Base-by-base conservation (phyloP, 2,888 invertebrate species). In the Alentia gelatinosa region DNA sequence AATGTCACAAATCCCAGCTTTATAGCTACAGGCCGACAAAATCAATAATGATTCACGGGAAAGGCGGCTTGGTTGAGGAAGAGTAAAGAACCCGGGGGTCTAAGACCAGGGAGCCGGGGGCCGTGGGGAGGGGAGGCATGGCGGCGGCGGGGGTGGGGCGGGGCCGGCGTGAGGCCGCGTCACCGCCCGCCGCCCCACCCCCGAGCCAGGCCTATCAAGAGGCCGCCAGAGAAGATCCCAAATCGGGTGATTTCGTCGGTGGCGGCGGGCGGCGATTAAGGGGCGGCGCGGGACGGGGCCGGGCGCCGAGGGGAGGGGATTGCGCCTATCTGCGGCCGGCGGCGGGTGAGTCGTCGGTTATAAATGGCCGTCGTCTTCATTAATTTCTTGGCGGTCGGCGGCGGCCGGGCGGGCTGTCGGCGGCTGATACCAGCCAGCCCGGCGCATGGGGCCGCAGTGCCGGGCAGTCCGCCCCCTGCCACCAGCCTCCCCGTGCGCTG, bases 211-310 rank as follows among this genome's bases (percentile, higher is more conserved):
- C 37, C 79, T 79, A 79, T 79, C 79, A 79, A 35, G 79, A 79
- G 37, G 39, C 79, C 37, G 37, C 35, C 79, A n/a, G 37, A 79
- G 79, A 37, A 35, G 37, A 79, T 79, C 39, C 79, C 79, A 79
- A 79, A 79, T 79, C 79, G 79, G 79, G 79, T 79, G 79, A 79
- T 79, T 79, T 79, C 79, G 39, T 79, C 79, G 39, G 79, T 19
- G 39, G 37, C 79, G 79, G 79, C 35, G 37, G 15, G 79, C 79
- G 79, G 1, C 79, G 79, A 79, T 79, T 79, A 37, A 79, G 37
- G 79, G 79, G n/a, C 79, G 79, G 15, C 68, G 30, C 68, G 68
- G 68, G 68, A 68, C 56, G 56, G n/a, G n/a, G 30, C 30, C 12
- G 30, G 68, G 5, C 30, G 9, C 15, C 3, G 79, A 5, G 74